Evolutionary conservation across 1,140 invertebrate genomes (phyloP).

Genomic region (Phymastichus coffea): DNA sequence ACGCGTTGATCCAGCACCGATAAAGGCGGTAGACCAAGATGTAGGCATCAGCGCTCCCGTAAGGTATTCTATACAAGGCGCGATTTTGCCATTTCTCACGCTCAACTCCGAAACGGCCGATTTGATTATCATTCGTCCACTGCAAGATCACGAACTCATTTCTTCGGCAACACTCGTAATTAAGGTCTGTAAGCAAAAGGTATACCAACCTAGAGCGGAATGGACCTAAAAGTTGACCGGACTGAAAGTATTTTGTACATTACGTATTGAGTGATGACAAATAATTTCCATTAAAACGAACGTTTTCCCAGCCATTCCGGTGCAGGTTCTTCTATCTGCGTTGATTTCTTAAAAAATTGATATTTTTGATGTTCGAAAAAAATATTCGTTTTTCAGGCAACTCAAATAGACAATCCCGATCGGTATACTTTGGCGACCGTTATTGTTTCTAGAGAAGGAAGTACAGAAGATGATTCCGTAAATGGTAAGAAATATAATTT

Average conservation of each 20-base stretch:
- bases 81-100: conserved; percentile 51
- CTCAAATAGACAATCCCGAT: conserved; percentile 85
- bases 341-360: too few species aligned
- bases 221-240: too few species aligned
- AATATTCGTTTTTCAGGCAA: conserved; percentile 63
- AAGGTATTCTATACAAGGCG: conserved; percentile 62
- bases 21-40: conserved; percentile 79
- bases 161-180: conserved; percentile 77
- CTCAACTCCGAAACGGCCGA: conserved; percentile 64
- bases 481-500: conserved; percentile 39
- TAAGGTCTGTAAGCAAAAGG: too few species aligned
- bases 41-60: conserved; percentile 76
- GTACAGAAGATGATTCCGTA: conserved; percentile 43
- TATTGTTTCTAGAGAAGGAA: conserved; percentile 62
- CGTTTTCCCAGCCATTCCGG: too few species aligned
- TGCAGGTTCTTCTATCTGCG: too few species aligned
- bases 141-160: conserved; percentile 63
- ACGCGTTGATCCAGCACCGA: conserved; percentile 61
- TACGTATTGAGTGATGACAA: too few species aligned
- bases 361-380: background rate
- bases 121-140: conserved; percentile 61
- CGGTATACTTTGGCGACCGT: conserved; percentile 82
- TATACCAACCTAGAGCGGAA: too few species aligned
- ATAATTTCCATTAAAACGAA: too few species aligned
- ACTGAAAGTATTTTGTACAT: too few species aligned